Base-by-base conservation (phyloP, 1,140 invertebrate genomes). In the Asbolus verrucosus region DNA sequence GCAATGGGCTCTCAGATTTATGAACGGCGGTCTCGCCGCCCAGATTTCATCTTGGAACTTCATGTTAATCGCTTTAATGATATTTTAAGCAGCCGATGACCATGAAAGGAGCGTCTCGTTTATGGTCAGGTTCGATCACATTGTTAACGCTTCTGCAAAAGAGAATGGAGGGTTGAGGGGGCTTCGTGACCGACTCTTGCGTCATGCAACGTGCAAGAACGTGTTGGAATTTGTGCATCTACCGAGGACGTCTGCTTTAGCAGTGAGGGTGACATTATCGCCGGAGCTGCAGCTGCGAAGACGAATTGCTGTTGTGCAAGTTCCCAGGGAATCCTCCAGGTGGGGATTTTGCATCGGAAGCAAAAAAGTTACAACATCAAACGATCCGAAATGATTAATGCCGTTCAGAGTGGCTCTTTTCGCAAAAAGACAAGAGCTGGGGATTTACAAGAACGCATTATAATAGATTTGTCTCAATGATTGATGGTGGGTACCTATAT, bases 1-100 rank as follows among this genome's bases (percentile, higher is more conserved):
- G n/a, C n/a, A n/a, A n/a, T n/a, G n/a, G n/a, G 46, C 24, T 54
- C 27, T 54, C 27, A 27, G 46, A 30, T 54, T 9, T 54, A 27
- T n/a, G 46, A 54, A 54, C 21, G 46, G 46, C 46, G 46, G 46
- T 27, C 21, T 14, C 21, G 18, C 46, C 46, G 46, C 46, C 46
- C 21, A 30, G 46, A 54, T 54, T 54, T 54, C 46, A 54, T 54
- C 46, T 9, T 54, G 46, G 11, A 27, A 54, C 46, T 54, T 54
- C 46, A 54, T 54, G 9, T 54, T 54, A 54, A 54, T 27, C 21
- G 15, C 16, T n/a, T 50, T 21, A 50, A 50, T 21, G 43, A 21
- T 50, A 19, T 18, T 21, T 18, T 50, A 50, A 19, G 18, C 18
- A 21, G 43, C 18, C n/a, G 19, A 19, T 18, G 9, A 50, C 18